Evolutionary conservation across 2,888 invertebrate species (phyloP).

Genomic region (Didymodactylos carnosus): DNA sequence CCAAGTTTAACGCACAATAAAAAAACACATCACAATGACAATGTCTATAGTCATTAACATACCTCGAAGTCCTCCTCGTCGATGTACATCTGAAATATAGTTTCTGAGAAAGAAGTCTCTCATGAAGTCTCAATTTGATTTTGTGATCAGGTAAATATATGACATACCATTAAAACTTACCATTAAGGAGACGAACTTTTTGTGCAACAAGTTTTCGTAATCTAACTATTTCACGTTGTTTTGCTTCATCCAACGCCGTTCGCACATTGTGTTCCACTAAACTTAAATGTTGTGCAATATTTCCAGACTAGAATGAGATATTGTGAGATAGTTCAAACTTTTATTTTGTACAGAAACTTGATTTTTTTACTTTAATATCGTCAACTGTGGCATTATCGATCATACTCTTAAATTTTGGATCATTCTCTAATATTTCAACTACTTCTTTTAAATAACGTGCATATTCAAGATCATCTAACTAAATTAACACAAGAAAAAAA

Average conservation of each 20-base stretch:
- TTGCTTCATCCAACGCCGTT: slow-evolving; percentile 69
- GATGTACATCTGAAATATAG: too few relatives aligned
- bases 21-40: too few relatives aligned
- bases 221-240: slow-evolving; percentile 63
- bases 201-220: slow-evolving; percentile 30
- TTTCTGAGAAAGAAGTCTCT: too few relatives aligned
- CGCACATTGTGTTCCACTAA: slow-evolving; percentile 69
- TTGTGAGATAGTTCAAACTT: neutral
- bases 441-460: slow-evolving; percentile 71
- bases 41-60: too few relatives aligned
- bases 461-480: slow-evolving; percentile 38
- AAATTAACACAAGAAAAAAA: neutral
- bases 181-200: neutral
- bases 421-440: slow-evolving; percentile 66
- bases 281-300: slow-evolving; percentile 70
- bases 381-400: slow-evolving; percentile 9
- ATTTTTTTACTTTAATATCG: slow-evolving; percentile 6
- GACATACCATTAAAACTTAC: neutral
- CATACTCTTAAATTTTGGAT: slow-evolving; percentile 37
- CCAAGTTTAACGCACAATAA: too few relatives aligned
- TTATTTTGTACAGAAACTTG: neutral
- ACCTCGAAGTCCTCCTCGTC: too few relatives aligned
- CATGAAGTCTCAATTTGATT: too few relatives aligned
- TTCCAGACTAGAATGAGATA: slow-evolving; percentile 48
- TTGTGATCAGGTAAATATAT: too few relatives aligned